Base-by-base conservation (phyloP, 1,140 invertebrate species). In the Hirudo medicinalis region DNA sequence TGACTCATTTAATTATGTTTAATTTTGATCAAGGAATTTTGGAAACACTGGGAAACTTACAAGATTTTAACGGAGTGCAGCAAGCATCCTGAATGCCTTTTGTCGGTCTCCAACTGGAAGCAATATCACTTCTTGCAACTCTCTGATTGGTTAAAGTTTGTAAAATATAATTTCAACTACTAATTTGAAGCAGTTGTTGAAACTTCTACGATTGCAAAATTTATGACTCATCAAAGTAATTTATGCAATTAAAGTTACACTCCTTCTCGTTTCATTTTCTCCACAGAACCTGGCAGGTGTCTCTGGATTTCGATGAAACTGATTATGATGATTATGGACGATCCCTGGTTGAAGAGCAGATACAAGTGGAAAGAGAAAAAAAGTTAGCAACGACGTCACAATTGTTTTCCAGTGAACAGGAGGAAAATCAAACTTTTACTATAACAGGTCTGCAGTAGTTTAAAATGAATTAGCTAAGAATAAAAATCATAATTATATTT, bases 31-130 rank as follows among this genome's bases (percentile, higher is more conserved):
- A 67, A 80, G 79, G 79, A 79, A 69, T 80, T 80, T 73, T 81
- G 79, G 79, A 75, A 78, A 0, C 78, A 80, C 67, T 81, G 80
- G 80, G 79, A 81, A 63, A 80, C 77, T 9, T 80, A 77, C 74
- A 80, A 78, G 70, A 72, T 76, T 1, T 75, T 78, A 29, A 76
- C 75, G 11, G 80, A 81, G 70, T 63, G 78, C n/a, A 67, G 79
- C 25, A 74, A 75, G 17, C 76, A 80, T 32, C 79, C 79, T 0
- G 77, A 79, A 69, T 77, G 77, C 67, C 69, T 81, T 57, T 73
- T 81, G 40, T 76, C 80, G 0, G 77, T 77, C 74, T 77, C 80
- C 73, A 77, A 77, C 72, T 80, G 78, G 78, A 77, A 81, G 2
- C 75, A 81, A 36, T 75, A 80, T 0, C 74, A 76, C 67, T 80